A percentile compares a stretch with the other conserved stretches of the same genome.
These are phyloP conservation scores for Zonotrichia leucophrys DNA, from an alignment of 2,113 vertebrate species.

Conservation along the genomic window DNA sequence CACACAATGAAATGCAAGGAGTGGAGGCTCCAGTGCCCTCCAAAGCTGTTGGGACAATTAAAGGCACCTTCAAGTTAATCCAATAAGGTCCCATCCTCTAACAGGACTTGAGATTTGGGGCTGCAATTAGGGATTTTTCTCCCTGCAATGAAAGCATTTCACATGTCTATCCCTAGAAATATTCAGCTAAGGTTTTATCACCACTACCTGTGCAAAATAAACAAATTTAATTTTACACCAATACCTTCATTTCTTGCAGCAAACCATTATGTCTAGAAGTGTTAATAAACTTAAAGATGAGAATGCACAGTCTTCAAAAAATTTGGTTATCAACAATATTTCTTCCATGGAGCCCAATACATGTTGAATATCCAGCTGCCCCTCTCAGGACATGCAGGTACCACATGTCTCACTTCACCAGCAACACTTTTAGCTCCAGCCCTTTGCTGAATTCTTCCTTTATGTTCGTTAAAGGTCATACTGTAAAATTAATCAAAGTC, in stretches of 20 bases:
- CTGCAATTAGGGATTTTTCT: not conserved
- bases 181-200: not conserved
- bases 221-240: not conserved
- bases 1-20: not conserved
- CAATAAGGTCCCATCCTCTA: too few relatives aligned
- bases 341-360: not conserved
- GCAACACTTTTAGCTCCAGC: not conserved
- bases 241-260: not conserved
- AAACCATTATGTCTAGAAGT: not conserved
- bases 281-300: not conserved
- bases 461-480: not conserved
- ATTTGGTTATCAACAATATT: not conserved
- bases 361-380: not conserved
- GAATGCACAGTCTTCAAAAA: not conserved
- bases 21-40: not conserved
- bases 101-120: not conserved
- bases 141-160: not conserved
- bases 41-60: not conserved
- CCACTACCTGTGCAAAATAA: not conserved
- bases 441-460: not conserved
- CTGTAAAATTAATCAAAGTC: constrained; percentile 2
- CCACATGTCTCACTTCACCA: not conserved
- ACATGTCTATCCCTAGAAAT: not conserved
- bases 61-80: not conserved
- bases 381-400: not conserved